Evolutionary conservation across 2,113 vertebrate genomes (phyloP).

Genomic region (Amazona vittata): DNA sequence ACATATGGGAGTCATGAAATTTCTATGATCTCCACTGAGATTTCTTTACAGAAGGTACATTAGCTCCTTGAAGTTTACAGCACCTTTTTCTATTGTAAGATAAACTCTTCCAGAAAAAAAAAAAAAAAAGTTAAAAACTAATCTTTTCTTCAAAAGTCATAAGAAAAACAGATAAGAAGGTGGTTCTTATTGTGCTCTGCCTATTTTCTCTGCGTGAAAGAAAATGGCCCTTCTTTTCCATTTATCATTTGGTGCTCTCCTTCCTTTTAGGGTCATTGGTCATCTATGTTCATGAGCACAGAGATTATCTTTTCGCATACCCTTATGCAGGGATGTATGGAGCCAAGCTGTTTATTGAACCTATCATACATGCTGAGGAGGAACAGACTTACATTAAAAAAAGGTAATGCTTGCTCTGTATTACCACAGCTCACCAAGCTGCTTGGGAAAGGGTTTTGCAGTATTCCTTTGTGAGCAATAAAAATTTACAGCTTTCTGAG

Average conservation of each 20-base stretch:
- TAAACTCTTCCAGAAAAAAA: slow-evolving; percentile 1
- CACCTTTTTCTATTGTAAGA: slow-evolving; percentile 42
- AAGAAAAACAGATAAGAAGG: not conserved
- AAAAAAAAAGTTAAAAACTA: not conserved
- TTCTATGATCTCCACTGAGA: slow-evolving; percentile 68
- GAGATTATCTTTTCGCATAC: not conserved
- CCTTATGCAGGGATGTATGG: not conserved
- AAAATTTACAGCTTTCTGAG: not conserved
- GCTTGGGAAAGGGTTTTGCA: not conserved
- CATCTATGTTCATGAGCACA: not conserved
- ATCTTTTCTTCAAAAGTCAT: not conserved
- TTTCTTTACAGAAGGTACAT: slow-evolving; percentile 64
- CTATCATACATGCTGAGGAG: not conserved
- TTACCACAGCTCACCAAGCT: not conserved
- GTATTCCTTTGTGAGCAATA: not conserved
- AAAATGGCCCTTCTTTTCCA: not conserved
- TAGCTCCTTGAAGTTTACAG: slow-evolving; percentile 66
- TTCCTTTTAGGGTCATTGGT: slow-evolving; percentile 22
- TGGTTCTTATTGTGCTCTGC: not conserved
- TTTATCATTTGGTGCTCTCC: not conserved
- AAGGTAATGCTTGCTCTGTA: not conserved
- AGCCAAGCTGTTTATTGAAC: not conserved
- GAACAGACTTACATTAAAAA: not conserved
- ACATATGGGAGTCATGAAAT: slow-evolving; percentile 69
- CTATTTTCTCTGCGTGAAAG: not conserved